Percentiles rank a stretch among this genome's conserved stretches.
These are phyloP conservation scores for Apodemus agrarius DNA, from an alignment of 2,797 vertebrate genomes.

Conservation along the genomic window DNA sequence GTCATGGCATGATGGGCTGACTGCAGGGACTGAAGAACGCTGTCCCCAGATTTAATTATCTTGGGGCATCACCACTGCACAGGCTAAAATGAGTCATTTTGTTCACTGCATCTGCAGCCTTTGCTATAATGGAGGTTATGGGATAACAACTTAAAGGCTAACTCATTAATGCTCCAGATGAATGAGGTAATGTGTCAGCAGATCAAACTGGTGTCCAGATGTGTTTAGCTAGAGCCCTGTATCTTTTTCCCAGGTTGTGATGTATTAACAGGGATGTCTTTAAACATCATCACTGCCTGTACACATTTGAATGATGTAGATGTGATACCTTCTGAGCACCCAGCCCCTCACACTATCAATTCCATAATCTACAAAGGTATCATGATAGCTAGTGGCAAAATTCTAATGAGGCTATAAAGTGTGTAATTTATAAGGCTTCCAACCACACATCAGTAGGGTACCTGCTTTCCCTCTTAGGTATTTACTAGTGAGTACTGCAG, in stretches of 20 bases:
- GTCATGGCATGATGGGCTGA: conserved; percentile 34
- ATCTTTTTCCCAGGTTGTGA: conserved; percentile 2
- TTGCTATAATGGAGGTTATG: conserved; percentile 72
- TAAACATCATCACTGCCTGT: conserved; percentile 10
- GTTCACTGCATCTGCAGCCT: conserved; percentile 41
- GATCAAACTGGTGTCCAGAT: conserved; percentile 41
- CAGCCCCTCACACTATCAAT: conserved; percentile 10
- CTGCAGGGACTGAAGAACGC: conserved; percentile 10
- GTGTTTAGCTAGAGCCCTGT: conserved; percentile 25
- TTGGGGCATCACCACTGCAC: conserved; percentile 19
- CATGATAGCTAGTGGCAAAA: conserved; percentile 27
- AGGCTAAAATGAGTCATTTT: conserved; percentile 70
- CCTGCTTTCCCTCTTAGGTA: not conserved
- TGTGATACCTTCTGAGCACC: not conserved
- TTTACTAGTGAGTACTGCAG: not conserved
- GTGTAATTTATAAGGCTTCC: conserved; percentile 61
- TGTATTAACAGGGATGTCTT: conserved; percentile 53
- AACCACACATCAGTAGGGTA: not conserved
- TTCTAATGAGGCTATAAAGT: conserved; percentile 32
- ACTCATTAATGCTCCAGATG: conserved; percentile 59
- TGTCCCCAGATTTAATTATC: conserved; percentile 72
- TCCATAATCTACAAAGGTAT: conserved; percentile 47
- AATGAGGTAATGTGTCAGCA: conserved; percentile 48
- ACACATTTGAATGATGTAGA: conserved; percentile 35
- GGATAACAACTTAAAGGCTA: conserved; percentile 73